phyloP scores from a whole-genome alignment of 37 sponge, comb jelly and placozoan species.

The Haliclona indistincta region DNA sequence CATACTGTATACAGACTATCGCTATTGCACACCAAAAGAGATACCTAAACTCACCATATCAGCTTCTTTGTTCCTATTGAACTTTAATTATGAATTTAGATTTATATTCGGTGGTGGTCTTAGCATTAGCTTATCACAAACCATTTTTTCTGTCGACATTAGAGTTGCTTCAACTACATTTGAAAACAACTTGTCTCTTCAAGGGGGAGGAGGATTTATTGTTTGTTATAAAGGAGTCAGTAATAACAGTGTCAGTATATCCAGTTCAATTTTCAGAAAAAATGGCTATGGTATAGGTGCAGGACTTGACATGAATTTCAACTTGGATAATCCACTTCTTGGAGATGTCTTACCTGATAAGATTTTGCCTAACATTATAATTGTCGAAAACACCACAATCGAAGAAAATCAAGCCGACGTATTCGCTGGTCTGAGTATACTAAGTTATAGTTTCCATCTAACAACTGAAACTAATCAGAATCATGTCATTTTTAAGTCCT shows the following conservation, averaged over 20 bases:
- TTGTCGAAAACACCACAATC: background rate
- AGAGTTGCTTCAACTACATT: background rate
- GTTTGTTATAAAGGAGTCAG: slow-evolving; percentile 7
- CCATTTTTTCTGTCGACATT: slow-evolving; percentile 1
- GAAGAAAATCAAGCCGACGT: background rate
- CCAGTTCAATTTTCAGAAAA: background rate
- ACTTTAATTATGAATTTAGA: background rate
- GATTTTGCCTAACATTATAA: background rate
- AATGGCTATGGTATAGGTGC: slow-evolving; percentile 8
- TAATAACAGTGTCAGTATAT: background rate
- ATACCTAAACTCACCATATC: background rate
- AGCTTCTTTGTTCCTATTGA: background rate
- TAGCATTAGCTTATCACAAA: background rate
- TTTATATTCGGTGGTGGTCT: slow-evolving; percentile 21
- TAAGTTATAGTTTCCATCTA: background rate
- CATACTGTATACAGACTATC: slow-evolving; percentile 35
- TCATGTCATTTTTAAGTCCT: background rate
- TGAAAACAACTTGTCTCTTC: slow-evolving; percentile 8
- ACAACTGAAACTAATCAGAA: background rate
- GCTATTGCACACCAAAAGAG: background rate
- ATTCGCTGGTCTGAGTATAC: background rate
- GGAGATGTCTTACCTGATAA: background rate
- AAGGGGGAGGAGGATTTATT: slow-evolving; percentile 3
- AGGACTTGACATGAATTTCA: background rate
- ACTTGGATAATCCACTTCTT: background rate